Base-by-base conservation (phyloP, 1,140 invertebrate species). In the Drosophila baimaii region DNA sequence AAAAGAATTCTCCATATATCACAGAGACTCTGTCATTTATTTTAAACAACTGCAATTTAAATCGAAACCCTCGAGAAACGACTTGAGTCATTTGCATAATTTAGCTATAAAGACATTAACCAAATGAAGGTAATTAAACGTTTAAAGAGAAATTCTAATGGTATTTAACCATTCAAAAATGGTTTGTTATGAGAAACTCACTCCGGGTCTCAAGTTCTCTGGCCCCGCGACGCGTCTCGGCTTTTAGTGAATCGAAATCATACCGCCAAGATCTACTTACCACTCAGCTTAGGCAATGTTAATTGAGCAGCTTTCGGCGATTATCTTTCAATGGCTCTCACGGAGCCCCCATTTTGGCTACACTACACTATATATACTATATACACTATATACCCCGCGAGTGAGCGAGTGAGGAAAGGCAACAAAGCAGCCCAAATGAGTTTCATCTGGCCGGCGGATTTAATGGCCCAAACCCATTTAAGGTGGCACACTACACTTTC, bases 401-500 rank as follows among this genome's bases (percentile, higher is more conserved):
- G 43, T 21, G 15, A 62, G 44, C 31, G 47, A 72, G 35, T 21
- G 57, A 66, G 59, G 59, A 77, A 80, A 77, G 76, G 76, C 54
- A 66, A 56, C 64, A 56, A 62, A 46, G 56, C 65, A 27, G 51
- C 65, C 55, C 64, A 80, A 80, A 80, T 80, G 71, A 74, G 71
- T 62, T 80, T 54, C 47, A 77, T 57, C 72, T 51, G 65, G 46
- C 63, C 63, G 55, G 65, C 68, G 31, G 54, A 79, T 63, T 69
- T 64, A 84, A 77, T 77, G 49, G 81, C 56, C 21, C 61, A 56
- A 68, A 56, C 54, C 62, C 76, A 76, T 65, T 73, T 77, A 65
- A 62, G 81, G 55, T 73, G 49, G 49, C 51, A 41, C 58, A 77
- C 74, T 80, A 76, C 82, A 85, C 82, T 85, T 85, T 85, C 82